Evolutionary conservation across 2,888 invertebrate species (phyloP), one percentile per base, ranked within the genome.

Genomic region (Boloria euphrosyne): DNA sequence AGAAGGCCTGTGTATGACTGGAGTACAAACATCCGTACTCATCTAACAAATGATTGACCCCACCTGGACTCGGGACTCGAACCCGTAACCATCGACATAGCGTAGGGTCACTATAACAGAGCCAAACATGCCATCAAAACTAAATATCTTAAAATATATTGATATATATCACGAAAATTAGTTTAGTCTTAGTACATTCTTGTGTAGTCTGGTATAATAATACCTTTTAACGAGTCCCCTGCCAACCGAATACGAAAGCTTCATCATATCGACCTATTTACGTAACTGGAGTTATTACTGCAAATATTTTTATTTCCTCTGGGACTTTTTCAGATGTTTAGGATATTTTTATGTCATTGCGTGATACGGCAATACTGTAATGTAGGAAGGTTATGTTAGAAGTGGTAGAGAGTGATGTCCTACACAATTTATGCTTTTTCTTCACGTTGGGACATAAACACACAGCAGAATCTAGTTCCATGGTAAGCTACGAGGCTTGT

Each of bases 231-330:
- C 38, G 38, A 54, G 38, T 31, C 54, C 38, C 54, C 16, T 16
- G 54, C 10, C 7, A 38, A 54, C 31, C 13, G 17, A 54, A 16
- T 13, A 16, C 16, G 44, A 57, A 22, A 46, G 50, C 22, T 66
- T 57, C 31, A 62, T 53, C 31, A 46, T 54, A 46, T 62, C 46
- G 31, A 62, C 62, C 53, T 62, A n/a, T 62, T 47, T 62, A 31
- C 17, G 62, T 53, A 53, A 17, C 52, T 61, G 46, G 44, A 50
- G 52, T 61, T 61, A 61, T 61, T 47, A 53, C 43, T 46, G 62
- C 31, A 53, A 18, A 47, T 44, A 52, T 62, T 53, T 62, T 53
- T 53, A 46, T 44, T 31, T 53, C 17, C 53, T 46, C 14, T 43
- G 52, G 27, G 62, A 47, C 46, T 53, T 31, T 7, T 57, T 46